These are phyloP conservation scores for Cebidichthys violaceus DNA, from an alignment of 2,113 vertebrate species.

Conservation along the genomic window DNA sequence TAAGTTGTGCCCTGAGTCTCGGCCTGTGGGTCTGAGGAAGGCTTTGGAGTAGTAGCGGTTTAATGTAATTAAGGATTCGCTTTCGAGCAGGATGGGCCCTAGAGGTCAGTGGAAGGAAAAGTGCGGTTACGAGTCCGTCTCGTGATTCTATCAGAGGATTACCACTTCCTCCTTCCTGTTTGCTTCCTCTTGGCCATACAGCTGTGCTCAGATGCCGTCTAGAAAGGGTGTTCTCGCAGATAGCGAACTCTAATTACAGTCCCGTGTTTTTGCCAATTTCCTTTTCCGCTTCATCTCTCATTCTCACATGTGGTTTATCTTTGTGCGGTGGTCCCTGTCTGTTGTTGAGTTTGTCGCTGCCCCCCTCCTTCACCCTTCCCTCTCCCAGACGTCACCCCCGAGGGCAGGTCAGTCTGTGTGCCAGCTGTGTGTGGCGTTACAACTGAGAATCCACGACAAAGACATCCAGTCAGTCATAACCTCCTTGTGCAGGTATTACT, in stretches of 20 bases:
- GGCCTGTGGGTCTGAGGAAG: slow-evolving; percentile 33
- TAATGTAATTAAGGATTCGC: slow-evolving; percentile 60
- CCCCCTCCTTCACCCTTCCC: slow-evolving; percentile 8
- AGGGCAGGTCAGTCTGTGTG: slow-evolving; percentile 44
- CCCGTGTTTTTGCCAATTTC: slow-evolving; percentile 51
- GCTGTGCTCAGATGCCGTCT: slow-evolving; percentile 64
- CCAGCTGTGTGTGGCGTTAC: slow-evolving; percentile 34
- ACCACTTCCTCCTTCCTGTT: slow-evolving; percentile 81
- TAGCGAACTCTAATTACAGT: slow-evolving; percentile 63
- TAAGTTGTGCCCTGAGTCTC: slow-evolving; percentile 40
- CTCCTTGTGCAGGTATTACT: slow-evolving; percentile 38
- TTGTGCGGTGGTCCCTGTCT: slow-evolving; percentile 37
- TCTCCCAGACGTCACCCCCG: slow-evolving; percentile 16
- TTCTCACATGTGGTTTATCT: slow-evolving; percentile 71
- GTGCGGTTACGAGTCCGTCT: slow-evolving; percentile 22
- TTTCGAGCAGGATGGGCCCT: slow-evolving; percentile 56
- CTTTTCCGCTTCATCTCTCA: slow-evolving; percentile 51
- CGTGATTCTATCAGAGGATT: slow-evolving; percentile 71
- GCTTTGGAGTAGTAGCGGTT: slow-evolving; percentile 45
- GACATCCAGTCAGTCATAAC: slow-evolving; percentile 23
- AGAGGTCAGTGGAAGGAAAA: slow-evolving; percentile 62
- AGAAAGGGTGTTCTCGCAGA: slow-evolving; percentile 54
- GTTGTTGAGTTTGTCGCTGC: slow-evolving; percentile 26
- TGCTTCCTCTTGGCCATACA: slow-evolving; percentile 72
- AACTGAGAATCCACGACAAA: slow-evolving; percentile 15